phyloP scores from a whole-genome alignment of 2,888 invertebrate genomes.

The Tachystola acroxantha region DNA sequence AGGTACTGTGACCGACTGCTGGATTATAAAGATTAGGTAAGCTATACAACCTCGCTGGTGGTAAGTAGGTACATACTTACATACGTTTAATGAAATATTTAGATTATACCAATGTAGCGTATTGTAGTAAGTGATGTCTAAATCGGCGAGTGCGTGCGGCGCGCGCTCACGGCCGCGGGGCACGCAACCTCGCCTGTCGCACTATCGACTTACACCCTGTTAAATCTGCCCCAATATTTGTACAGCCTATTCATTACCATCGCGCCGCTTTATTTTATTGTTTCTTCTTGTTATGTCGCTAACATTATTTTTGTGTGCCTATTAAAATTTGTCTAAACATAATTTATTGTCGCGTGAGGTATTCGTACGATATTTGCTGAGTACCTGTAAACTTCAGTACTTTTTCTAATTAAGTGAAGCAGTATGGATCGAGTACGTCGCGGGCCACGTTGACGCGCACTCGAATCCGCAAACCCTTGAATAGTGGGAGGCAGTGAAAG shows the following conservation, averaged over 20 bases:
- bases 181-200: slow-evolving; percentile 69
- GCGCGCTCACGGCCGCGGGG: slow-evolving; percentile 28
- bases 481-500: slow-evolving; percentile 68
- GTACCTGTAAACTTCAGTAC: too few species aligned
- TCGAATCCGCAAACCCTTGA: slow-evolving; percentile 52
- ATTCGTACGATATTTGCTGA: too few species aligned
- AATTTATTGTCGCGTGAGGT: neutral
- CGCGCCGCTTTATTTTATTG: slow-evolving; percentile 60
- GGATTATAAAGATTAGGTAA: slow-evolving; percentile 6
- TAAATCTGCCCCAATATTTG: slow-evolving; percentile 72
- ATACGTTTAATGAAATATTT: slow-evolving; percentile 26
- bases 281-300: slow-evolving; percentile 48
- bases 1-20: neutral
- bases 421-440: slow-evolving; percentile 32
- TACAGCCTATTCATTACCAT: slow-evolving; percentile 67
- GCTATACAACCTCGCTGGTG: too few species aligned
- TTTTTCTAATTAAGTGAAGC: slow-evolving; percentile 47
- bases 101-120: slow-evolving; percentile 37
- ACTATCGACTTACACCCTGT: slow-evolving; percentile 73
- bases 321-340: slow-evolving; percentile 44
- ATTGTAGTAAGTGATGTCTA: slow-evolving; percentile 55
- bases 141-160: slow-evolving; percentile 47
- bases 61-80: slow-evolving; percentile 7
- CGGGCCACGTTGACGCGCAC: slow-evolving; percentile 7
- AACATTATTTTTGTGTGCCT: slow-evolving; percentile 37